phyloP scores from a whole-genome alignment of 2,113 vertebrate genomes.

The Cololabis saira region DNA sequence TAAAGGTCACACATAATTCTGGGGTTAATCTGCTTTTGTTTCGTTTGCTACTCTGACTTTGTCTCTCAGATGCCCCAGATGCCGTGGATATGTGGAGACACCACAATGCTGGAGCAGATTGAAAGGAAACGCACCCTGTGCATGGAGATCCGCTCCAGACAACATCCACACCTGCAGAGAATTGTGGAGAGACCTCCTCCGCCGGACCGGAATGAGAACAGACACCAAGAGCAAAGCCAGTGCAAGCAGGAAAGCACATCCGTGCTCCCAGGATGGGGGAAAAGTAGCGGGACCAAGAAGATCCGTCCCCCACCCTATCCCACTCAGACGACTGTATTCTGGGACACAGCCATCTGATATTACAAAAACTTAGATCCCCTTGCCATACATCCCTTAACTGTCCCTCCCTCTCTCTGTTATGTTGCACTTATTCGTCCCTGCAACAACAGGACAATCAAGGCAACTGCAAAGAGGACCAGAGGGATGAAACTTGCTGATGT shows the following conservation, averaged over 20 bases:
- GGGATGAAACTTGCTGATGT: constrained; percentile 67
- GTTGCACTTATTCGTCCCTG: constrained; percentile 50
- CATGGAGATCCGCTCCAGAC: constrained; percentile 93
- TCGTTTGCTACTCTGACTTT: not conserved
- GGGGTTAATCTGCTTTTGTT: not conserved
- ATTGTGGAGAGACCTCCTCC: constrained; percentile 62
- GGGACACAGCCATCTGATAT: constrained; percentile 96
- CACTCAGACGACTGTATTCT: constrained; percentile 93
- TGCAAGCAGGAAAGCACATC: constrained; percentile 93
- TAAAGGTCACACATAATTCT: not conserved
- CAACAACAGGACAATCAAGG: constrained; percentile 38
- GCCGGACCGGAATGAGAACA: constrained; percentile 60
- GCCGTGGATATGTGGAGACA: constrained; percentile 97
- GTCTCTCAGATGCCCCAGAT: constrained; percentile 88
- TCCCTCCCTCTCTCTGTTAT: constrained; percentile 36
- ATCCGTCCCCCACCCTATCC: constrained; percentile 93
- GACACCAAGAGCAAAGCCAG: constrained; percentile 63
- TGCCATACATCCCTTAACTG: constrained; percentile 55
- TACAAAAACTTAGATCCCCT: constrained; percentile 46
- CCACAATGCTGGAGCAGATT: constrained; percentile 97
- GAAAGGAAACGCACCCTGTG: constrained; percentile 97
- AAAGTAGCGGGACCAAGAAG: constrained; percentile 89
- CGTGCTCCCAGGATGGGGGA: constrained; percentile 89
- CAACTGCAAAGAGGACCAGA: constrained; percentile 53
- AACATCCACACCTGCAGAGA: constrained; percentile 88